Evolutionary conservation across 2,113 vertebrate species (phyloP), one percentile per base, ranked within the genome.

Genomic region (Xiphophorus couchianus): DNA sequence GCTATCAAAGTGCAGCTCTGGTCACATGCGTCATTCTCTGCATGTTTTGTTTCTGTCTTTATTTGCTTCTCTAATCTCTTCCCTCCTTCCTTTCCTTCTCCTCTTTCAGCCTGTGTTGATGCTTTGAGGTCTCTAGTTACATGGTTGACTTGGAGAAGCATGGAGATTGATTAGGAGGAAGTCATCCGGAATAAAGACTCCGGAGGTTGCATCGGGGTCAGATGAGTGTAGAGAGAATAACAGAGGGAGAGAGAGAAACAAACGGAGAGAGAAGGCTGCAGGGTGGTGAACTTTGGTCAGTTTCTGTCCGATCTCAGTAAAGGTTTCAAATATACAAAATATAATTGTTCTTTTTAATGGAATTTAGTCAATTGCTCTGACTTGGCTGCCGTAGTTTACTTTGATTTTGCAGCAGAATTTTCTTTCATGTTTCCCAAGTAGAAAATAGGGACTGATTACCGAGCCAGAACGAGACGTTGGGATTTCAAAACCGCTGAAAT

Each of bases 141-240:
- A 15, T 54, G 71, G 66, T 30, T 72, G 48, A 74, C 66, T 74
- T 68, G 73, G 42, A 81, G 51, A 78, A 51, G 54, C 33, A 3
- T 66, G 42, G 27, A 61, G 66, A 67, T 39, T 73, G 73, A 66
- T 75, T 48, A 71, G 22, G 70, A 76, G 73, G 67, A 77, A 68
- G 67, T 77, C 66, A 62, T 65, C 70, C 80, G 60, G 76, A 76
- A 71, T 73, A 62, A 80, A 73, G 69, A 27, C 63, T 73, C 67
- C 65, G n/a, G 39, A 69, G 79, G 69, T 83, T 2, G 30, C 37
- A 35, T 19, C 15, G 31, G 72, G 78, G 79, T 84, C 78, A 65
- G 30, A 37, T 31, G 54, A 27, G 69, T 42, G 75, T 69, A 42
- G 39, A 15, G 39, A 37, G 10, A 33, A 6, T 33, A 33, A 33